These are phyloP conservation scores for Nomia melanderi DNA, from an alignment of 1,140 invertebrate genomes.

Conservation along the genomic window DNA sequence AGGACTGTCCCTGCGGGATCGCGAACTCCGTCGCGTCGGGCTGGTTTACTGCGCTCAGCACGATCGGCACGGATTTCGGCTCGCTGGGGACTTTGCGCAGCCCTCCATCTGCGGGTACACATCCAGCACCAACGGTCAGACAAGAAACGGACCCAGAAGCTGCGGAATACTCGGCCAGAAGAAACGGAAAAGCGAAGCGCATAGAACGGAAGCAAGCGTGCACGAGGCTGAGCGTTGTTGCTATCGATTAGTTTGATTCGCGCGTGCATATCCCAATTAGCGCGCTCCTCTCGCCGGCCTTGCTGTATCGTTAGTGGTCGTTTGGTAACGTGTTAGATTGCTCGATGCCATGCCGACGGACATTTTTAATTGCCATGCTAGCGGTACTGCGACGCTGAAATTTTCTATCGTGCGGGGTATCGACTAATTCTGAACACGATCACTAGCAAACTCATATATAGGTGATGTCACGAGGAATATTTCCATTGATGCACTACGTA, in stretches of 20 bases:
- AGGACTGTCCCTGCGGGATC: constrained; percentile 58
- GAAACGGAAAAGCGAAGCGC: constrained; percentile 18
- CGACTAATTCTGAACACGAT: background rate
- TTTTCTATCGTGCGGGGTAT: background rate
- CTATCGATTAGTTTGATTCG: constrained; percentile 53
- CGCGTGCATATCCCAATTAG: constrained; percentile 46
- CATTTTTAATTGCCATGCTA: constrained; percentile 25
- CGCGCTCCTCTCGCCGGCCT: constrained; percentile 7
- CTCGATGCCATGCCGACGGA: background rate
- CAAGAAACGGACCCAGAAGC: constrained; percentile 18
- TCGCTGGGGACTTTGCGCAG: constrained; percentile 73
- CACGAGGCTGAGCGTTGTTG: constrained; percentile 1
- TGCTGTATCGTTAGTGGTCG: constrained; percentile 32
- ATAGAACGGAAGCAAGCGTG: background rate
- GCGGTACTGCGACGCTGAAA: background rate
- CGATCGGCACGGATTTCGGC: constrained; percentile 63
- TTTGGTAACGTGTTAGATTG: constrained; percentile 32
- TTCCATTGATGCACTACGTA: too few species aligned
- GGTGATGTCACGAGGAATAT: too few species aligned
- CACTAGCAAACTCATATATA: too few species aligned
- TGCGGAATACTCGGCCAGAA: background rate
- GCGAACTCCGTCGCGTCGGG: constrained; percentile 60
- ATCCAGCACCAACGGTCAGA: constrained; percentile 69
- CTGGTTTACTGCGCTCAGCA: constrained; percentile 63
- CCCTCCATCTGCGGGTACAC: constrained; percentile 70